Evolutionary conservation across 2,113 vertebrate species (phyloP).

Genomic region (Pelusios castaneus): DNA sequence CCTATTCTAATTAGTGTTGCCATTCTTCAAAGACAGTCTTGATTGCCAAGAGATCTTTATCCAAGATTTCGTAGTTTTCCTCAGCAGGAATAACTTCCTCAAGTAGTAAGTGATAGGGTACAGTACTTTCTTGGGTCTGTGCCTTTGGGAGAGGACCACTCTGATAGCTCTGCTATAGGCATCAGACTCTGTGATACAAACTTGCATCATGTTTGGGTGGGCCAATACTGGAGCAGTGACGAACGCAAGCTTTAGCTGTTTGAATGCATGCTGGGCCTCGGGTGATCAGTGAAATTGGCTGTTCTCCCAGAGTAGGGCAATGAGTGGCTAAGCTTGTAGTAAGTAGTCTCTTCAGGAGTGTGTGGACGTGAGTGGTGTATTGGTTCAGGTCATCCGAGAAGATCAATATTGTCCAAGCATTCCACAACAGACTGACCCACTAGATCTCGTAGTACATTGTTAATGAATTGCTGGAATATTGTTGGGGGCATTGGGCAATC

Average conservation of each 20-base stretch:
- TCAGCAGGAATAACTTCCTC: not conserved
- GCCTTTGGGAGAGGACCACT: not conserved
- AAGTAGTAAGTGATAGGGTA: not conserved
- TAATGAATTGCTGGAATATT: not conserved
- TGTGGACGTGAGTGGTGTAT: not conserved
- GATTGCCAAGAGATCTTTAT: not conserved
- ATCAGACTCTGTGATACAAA: too few species aligned
- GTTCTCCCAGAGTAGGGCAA: not conserved
- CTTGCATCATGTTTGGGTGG: too few species aligned
- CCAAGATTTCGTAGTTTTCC: not conserved
- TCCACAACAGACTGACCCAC: not conserved
- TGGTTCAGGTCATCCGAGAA: not conserved
- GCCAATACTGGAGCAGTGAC: not conserved
- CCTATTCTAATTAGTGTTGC: not conserved
- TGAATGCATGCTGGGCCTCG: not conserved
- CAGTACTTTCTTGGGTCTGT: not conserved
- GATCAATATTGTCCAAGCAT: too few species aligned
- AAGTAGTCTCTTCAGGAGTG: not conserved
- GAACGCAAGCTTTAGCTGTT: not conserved
- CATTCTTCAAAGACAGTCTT: not conserved
- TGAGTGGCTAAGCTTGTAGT: not conserved
- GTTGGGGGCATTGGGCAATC: not conserved
- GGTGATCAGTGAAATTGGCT: not conserved
- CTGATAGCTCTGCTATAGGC: too few species aligned
- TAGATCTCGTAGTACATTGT: not conserved